Conservation (phyloP, 2,113 vertebrate genomes). For the Melospiza georgiana region DNA sequence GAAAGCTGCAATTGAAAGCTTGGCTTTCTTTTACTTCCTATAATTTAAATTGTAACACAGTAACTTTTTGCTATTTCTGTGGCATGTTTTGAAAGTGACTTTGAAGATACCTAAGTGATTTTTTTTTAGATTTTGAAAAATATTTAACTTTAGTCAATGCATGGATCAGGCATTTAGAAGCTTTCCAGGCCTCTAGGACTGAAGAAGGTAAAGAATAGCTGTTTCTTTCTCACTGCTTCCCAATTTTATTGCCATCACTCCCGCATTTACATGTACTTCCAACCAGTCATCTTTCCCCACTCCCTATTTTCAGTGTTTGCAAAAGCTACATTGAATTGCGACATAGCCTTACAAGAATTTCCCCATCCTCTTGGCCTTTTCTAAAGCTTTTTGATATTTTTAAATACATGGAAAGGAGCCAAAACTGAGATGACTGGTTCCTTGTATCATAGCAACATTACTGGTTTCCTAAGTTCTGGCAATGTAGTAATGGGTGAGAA, state of each 20-base stretch:
- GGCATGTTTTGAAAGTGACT: not conserved
- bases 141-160: not conserved
- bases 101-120: not conserved
- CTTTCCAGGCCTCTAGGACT: not conserved
- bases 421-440: slow-evolving; percentile 44
- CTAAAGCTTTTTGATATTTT: slow-evolving; percentile 65
- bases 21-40: not conserved
- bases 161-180: not conserved
- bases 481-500: slow-evolving; percentile 31
- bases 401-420: slow-evolving; percentile 57
- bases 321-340: slow-evolving; percentile 5
- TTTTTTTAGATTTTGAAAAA: slow-evolving; percentile 1
- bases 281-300: not conserved
- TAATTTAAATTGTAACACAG: not conserved
- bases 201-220: not conserved
- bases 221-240: not conserved
- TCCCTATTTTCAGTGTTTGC: not conserved
- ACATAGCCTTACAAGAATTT: slow-evolving; percentile 16
- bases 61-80: not conserved
- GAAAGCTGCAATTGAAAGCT: not conserved
- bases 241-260: not conserved
- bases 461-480: slow-evolving; percentile 32
- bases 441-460: slow-evolving; percentile 63
- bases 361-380: slow-evolving; percentile 20
- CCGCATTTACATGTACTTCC: not conserved